These are phyloP conservation scores for Thaleichthys pacificus DNA, from an alignment of 2,797 vertebrate genomes.

Conservation along the genomic window DNA sequence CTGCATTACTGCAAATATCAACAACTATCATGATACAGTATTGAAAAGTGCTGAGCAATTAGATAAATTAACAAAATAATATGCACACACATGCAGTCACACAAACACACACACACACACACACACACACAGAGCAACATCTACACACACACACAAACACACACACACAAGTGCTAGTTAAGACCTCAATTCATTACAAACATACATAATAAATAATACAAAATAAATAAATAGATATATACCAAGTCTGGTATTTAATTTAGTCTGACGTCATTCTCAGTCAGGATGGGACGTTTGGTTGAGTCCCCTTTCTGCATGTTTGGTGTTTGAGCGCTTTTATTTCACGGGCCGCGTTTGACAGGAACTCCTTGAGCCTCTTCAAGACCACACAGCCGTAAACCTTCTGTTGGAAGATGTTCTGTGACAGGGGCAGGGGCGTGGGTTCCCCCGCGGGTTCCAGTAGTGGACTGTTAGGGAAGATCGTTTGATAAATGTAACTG, in stretches of 20 bases:
- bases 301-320: slow-evolving; percentile 48
- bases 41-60: background rate
- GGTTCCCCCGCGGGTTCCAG: slow-evolving; percentile 61
- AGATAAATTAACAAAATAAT: background rate
- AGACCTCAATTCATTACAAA: slow-evolving; percentile 26
- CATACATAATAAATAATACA: slow-evolving; percentile 76
- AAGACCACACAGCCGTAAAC: slow-evolving; percentile 78
- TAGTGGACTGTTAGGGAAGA: slow-evolving; percentile 72
- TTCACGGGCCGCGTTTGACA: slow-evolving; percentile 56
- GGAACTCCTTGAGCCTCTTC: slow-evolving; percentile 68
- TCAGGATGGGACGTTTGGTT: slow-evolving; percentile 24
- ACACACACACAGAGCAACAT: background rate
- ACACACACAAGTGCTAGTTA: background rate
- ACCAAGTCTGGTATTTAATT: slow-evolving; percentile 36
- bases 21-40: background rate
- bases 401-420: slow-evolving; percentile 80
- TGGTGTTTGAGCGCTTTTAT: slow-evolving; percentile 61
- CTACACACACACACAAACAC: background rate
- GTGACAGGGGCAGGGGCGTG: slow-evolving; percentile 64
- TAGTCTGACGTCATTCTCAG: background rate
- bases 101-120: background rate
- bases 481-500: slow-evolving; percentile 54
- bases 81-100: background rate
- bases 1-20: background rate
- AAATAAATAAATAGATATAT: slow-evolving; percentile 59